phyloP scores from a whole-genome alignment of 2,113 vertebrate species.

The Monopterus albus region DNA sequence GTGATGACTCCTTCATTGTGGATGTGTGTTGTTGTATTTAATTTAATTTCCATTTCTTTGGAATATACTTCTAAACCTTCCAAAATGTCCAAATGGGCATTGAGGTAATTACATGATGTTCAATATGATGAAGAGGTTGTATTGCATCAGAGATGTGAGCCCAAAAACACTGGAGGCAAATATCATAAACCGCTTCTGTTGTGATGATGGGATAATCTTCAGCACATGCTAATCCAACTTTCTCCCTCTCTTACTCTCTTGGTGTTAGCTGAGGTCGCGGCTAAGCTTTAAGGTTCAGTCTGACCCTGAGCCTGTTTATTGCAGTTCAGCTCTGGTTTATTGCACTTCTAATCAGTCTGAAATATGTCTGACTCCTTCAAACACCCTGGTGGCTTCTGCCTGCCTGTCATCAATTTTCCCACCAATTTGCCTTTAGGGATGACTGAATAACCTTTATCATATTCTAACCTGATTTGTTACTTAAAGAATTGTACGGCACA shows the following conservation, averaged over 20 bases:
- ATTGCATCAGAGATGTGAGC: slow-evolving; percentile 10
- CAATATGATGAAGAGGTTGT: too few relatives aligned
- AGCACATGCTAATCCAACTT: slow-evolving; percentile 35
- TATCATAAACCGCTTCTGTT: slow-evolving; percentile 16
- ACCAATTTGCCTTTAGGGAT: slow-evolving; percentile 9
- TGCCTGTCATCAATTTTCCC: slow-evolving; percentile 15
- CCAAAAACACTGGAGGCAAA: not conserved
- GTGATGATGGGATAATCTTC: too few relatives aligned
- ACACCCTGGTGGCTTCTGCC: not conserved
- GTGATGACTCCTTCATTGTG: too few relatives aligned
- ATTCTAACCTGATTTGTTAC: slow-evolving; percentile 37
- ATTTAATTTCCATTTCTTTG: too few relatives aligned
- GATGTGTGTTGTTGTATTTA: too few relatives aligned
- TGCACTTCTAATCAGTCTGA: slow-evolving; percentile 35
- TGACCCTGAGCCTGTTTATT: slow-evolving; percentile 35
- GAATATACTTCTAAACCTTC: too few relatives aligned
- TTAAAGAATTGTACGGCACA: slow-evolving; percentile 31
- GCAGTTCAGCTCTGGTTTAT: slow-evolving; percentile 33
- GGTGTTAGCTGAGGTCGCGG: slow-evolving; percentile 7
- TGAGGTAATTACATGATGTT: too few relatives aligned
- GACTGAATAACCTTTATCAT: slow-evolving; percentile 39
- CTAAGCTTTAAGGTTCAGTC: slow-evolving; percentile 40
- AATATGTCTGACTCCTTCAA: slow-evolving; percentile 27
- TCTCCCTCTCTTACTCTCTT: not conserved
- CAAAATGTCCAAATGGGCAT: too few relatives aligned